Conservation (phyloP, 2,888 invertebrate species). For the Spicauda simplicius region DNA sequence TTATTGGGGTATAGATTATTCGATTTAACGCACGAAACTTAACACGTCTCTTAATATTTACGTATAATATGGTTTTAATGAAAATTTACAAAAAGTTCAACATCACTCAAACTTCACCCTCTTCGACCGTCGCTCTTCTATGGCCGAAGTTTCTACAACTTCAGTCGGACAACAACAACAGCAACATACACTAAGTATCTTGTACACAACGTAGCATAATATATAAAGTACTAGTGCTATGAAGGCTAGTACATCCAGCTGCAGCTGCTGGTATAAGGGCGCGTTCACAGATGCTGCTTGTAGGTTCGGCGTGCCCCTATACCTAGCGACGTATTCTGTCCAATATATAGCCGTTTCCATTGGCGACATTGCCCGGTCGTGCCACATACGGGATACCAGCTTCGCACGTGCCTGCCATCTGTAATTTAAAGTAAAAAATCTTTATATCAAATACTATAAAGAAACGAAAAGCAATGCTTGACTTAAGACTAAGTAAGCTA, state of each 20-base stretch:
- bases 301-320: slow-evolving; percentile 72
- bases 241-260: slow-evolving; percentile 73
- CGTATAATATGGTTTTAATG: background rate
- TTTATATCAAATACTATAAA: no score
- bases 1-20: no score
- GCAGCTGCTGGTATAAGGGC: slow-evolving; percentile 70
- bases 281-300: slow-evolving; percentile 62
- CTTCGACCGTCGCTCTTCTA: slow-evolving; percentile 62
- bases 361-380: slow-evolving; percentile 80
- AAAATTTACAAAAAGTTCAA: background rate
- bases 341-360: slow-evolving; percentile 84
- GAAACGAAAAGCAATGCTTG: no score
- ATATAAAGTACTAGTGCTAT: slow-evolving; percentile 66
- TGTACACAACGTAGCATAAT: slow-evolving; percentile 60
- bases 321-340: slow-evolving; percentile 83
- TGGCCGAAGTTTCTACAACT: slow-evolving; percentile 43
- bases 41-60: background rate
- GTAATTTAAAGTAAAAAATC: slow-evolving; percentile 45
- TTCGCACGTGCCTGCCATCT: slow-evolving; percentile 72
- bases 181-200: slow-evolving; percentile 65
- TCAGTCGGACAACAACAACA: slow-evolving; percentile 66
- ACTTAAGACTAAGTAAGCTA: no score
- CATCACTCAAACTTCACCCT: slow-evolving; percentile 71
- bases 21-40: background rate
- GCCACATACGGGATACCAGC: slow-evolving; percentile 78